These are phyloP conservation scores for Coccyzus lansbergi DNA, from an alignment of 2,797 vertebrate genomes.

Conservation along the genomic window DNA sequence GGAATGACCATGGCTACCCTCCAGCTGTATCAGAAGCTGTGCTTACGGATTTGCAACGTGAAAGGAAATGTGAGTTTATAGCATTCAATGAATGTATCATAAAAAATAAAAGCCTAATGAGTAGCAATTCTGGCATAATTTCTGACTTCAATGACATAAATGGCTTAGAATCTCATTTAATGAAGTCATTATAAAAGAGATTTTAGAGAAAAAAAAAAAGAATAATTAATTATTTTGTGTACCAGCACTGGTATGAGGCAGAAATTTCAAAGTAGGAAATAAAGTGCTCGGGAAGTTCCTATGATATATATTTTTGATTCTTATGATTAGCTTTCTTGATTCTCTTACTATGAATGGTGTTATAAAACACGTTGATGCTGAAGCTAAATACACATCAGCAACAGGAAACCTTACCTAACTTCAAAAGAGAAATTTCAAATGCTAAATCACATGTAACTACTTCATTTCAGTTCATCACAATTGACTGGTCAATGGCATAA, in stretches of 20 bases:
- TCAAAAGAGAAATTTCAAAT: not conserved
- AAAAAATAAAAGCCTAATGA: not conserved
- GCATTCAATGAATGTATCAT: not conserved
- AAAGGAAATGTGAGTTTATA: not conserved
- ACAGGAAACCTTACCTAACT: not conserved
- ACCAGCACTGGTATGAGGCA: not conserved
- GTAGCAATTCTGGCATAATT: not conserved
- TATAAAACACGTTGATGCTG: not conserved
- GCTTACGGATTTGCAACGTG: rapidly evolving
- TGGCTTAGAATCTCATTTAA: not conserved
- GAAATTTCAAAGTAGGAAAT: not conserved
- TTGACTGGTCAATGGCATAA: not conserved
- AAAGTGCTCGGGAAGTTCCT: not conserved
- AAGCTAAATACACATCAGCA: not conserved
- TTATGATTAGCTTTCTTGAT: not conserved
- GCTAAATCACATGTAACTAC: not conserved
- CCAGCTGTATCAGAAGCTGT: not conserved
- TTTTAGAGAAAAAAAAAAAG: not conserved
- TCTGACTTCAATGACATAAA: not conserved
- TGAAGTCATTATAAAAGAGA: not conserved
- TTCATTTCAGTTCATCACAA: not conserved
- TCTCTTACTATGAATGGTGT: not conserved
- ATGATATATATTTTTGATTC: not conserved
- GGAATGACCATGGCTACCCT: not conserved
- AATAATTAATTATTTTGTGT: not conserved